Conservation (phyloP, 2,888 invertebrate species). For the Eilema caniola region DNA sequence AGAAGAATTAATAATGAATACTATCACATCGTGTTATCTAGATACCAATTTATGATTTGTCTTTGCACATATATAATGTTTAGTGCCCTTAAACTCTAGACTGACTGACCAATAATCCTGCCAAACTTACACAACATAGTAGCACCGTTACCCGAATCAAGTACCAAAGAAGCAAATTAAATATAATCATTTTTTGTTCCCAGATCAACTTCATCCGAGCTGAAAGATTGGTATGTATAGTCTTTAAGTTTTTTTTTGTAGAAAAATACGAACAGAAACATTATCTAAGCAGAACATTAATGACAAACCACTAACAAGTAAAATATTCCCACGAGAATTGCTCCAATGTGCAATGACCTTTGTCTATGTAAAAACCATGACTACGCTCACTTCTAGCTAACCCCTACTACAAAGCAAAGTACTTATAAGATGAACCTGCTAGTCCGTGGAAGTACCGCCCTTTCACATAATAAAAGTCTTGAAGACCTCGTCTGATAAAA, state of each 20-base stretch:
- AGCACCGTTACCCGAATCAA: background rate
- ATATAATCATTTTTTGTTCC: slow-evolving; percentile 30
- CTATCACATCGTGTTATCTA: background rate
- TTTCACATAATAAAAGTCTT: too few relatives aligned
- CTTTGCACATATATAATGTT: too few relatives aligned
- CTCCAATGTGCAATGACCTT: background rate
- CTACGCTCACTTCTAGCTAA: background rate
- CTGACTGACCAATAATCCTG: background rate
- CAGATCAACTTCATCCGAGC: slow-evolving; percentile 41
- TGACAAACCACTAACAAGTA: background rate
- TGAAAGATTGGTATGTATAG: slow-evolving; percentile 43
- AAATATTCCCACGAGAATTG: slow-evolving; percentile 1
- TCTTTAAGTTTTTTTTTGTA: background rate
- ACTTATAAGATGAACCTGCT: background rate
- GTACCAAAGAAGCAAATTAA: background rate
- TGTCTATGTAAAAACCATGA: background rate
- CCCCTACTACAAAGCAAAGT: too few relatives aligned
- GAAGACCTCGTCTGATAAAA: too few relatives aligned
- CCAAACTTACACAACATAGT: background rate
- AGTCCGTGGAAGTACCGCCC: too few relatives aligned
- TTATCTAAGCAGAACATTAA: background rate
- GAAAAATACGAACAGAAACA: background rate
- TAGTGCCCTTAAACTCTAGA: background rate
- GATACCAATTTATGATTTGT: background rate
- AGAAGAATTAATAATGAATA: background rate